Conservation (phyloP, 2,113 vertebrate genomes). For the Oreochromis spilurus region DNA sequence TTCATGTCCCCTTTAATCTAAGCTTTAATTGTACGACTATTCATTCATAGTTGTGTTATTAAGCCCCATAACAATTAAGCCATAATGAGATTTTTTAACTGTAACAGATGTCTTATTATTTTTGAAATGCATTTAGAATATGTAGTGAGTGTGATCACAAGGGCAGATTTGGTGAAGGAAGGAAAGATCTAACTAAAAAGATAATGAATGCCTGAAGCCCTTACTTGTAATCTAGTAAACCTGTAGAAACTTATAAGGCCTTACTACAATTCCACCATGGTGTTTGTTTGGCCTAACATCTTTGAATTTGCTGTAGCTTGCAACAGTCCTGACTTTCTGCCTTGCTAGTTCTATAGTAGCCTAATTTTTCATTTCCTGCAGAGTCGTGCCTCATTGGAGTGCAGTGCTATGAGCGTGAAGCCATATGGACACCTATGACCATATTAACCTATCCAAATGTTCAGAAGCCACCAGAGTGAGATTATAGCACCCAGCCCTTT, state of each 20-base stretch:
- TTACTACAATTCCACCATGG: background rate
- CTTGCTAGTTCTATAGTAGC: background rate
- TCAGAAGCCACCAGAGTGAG: conserved; percentile 48
- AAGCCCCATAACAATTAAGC: background rate
- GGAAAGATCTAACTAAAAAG: background rate
- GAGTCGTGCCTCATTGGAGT: conserved; percentile 29
- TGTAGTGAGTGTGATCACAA: background rate
- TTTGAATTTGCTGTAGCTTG: conserved; percentile 21
- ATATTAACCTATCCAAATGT: conserved; percentile 43
- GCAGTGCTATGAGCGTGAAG: background rate
- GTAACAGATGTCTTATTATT: background rate
- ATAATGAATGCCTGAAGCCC: background rate
- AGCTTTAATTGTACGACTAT: background rate
- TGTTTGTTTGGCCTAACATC: background rate
- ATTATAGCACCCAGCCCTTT: conserved; percentile 20
- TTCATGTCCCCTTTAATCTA: background rate
- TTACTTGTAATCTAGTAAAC: background rate
- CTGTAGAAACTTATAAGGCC: background rate
- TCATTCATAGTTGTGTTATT: background rate
- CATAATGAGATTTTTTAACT: background rate
- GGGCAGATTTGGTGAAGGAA: background rate
- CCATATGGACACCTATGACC: conserved; percentile 46
- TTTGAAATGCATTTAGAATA: background rate
- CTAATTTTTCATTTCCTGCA: conserved; percentile 45
- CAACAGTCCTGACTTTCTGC: conserved; percentile 17